Percentiles rank a stretch among this genome's conserved stretches.
phyloP scores from a whole-genome alignment of 2,797 vertebrate species.

The Tadarida brasiliensis region DNA sequence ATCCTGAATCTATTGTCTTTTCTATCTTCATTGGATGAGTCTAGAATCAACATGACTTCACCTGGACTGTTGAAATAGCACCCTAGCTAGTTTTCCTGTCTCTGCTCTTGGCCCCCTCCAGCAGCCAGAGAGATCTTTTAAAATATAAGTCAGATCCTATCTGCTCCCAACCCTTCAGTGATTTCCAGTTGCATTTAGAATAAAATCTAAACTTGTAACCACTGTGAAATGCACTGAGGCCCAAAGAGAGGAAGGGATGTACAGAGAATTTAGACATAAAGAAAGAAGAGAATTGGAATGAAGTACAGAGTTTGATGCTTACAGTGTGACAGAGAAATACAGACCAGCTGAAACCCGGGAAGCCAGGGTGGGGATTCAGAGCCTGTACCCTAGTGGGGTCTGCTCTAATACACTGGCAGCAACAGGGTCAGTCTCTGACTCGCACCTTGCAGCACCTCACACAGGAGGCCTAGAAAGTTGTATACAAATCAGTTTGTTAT shows the following conservation, averaged over 20 bases:
- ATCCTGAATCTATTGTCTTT: conserved; percentile 32
- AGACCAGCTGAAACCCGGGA: not conserved
- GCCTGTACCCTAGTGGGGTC: not conserved
- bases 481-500: not conserved
- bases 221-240: not conserved
- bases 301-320: not conserved
- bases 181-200: conserved; percentile 24
- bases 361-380: not conserved
- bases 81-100: not conserved
- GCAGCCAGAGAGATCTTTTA: conserved; percentile 18
- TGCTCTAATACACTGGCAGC: not conserved
- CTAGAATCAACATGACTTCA: not conserved
- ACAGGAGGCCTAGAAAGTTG: not conserved
- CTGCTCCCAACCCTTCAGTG: not conserved
- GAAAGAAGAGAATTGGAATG: not conserved
- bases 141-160: conserved; percentile 30
- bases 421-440: not conserved
- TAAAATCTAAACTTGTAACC: conserved; percentile 43
- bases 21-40: not conserved
- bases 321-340: not conserved
- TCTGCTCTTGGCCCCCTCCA: not conserved
- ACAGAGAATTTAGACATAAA: not conserved
- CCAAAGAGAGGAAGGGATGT: not conserved
- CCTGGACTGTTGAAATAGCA: not conserved
- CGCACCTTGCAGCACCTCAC: not conserved